Conservation (phyloP, 2,888 invertebrate genomes). For the Calephelis perditalis region DNA sequence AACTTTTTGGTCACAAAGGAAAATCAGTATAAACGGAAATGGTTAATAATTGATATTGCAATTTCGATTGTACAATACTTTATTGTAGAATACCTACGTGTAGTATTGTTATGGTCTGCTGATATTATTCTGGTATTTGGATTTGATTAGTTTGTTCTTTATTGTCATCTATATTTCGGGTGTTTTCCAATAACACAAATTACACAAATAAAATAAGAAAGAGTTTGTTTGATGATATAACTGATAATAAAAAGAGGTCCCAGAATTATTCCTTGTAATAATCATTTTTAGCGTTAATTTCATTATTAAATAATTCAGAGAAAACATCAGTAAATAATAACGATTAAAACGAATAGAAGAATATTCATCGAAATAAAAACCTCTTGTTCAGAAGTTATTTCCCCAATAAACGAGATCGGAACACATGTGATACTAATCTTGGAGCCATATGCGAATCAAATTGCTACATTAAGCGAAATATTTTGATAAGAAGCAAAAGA, state of each 20-base stretch:
- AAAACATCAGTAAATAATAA: neutral
- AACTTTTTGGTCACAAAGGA: neutral
- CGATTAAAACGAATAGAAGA: neutral
- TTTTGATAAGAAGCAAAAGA: constrained; percentile 13
- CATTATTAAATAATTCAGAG: neutral
- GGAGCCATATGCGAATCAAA: constrained; percentile 39
- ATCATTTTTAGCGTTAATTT: neutral
- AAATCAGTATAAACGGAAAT: neutral
- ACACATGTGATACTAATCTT: constrained; percentile 38
- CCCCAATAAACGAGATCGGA: constrained; percentile 19
- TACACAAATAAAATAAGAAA: too few species aligned
- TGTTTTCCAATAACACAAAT: too few species aligned
- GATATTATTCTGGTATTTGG: too few species aligned
- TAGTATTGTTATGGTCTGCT: too few species aligned
- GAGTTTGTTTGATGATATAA: too few species aligned
- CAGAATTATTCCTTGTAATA: neutral
- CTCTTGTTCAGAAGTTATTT: constrained; percentile 12
- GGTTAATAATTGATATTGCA: too few species aligned
- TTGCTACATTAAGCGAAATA: constrained; percentile 34
- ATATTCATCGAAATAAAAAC: constrained; percentile 12
- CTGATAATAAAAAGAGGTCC: neutral
- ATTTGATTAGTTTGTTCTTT: too few species aligned
- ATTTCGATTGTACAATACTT: too few species aligned
- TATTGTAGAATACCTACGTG: too few species aligned
- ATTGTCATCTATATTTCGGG: too few species aligned